These are phyloP conservation scores for Hermaeophaga mercurialis DNA, from an alignment of 2,888 invertebrate genomes.

Conservation along the genomic window DNA sequence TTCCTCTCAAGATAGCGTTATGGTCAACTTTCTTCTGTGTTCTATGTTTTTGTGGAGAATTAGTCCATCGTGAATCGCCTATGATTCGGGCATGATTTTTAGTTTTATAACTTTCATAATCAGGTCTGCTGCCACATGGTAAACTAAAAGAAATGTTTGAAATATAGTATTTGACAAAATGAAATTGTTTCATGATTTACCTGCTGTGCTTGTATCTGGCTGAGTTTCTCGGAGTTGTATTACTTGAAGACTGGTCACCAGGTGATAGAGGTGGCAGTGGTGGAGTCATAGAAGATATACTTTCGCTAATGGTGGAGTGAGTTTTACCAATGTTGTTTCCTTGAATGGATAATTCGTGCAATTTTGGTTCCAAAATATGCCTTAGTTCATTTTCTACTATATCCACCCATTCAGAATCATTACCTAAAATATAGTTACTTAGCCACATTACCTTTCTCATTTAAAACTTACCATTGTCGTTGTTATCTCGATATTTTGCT, in stretches of 20 bases:
- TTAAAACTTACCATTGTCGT: constrained; percentile 29
- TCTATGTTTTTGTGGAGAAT: constrained; percentile 60
- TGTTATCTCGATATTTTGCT: constrained; percentile 45
- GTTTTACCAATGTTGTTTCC: constrained; percentile 62
- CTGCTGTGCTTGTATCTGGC: constrained; percentile 58
- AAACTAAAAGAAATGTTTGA: constrained; percentile 60
- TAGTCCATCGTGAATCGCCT: constrained; percentile 50
- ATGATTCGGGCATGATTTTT: constrained; percentile 49
- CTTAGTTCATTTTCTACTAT: constrained; percentile 79
- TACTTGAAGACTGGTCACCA: constrained; percentile 61
- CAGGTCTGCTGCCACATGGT: constrained; percentile 67
- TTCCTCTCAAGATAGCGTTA: constrained; percentile 60
- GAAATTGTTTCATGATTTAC: constrained; percentile 32
- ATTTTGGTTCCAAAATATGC: constrained; percentile 76
- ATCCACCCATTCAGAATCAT: constrained; percentile 81
- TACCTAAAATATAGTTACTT: constrained; percentile 55
- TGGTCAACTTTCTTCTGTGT: constrained; percentile 62
- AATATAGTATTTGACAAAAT: neutral
- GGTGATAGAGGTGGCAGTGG: constrained; percentile 79
- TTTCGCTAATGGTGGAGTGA: constrained; percentile 69
- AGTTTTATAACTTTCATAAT: constrained; percentile 61
- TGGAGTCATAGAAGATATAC: constrained; percentile 75
- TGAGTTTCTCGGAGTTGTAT: constrained; percentile 57
- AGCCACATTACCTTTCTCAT: no score
- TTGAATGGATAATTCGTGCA: constrained; percentile 66